Conservation (phyloP, 2,888 invertebrate species). For the Prosopocoilus inquinatus region DNA sequence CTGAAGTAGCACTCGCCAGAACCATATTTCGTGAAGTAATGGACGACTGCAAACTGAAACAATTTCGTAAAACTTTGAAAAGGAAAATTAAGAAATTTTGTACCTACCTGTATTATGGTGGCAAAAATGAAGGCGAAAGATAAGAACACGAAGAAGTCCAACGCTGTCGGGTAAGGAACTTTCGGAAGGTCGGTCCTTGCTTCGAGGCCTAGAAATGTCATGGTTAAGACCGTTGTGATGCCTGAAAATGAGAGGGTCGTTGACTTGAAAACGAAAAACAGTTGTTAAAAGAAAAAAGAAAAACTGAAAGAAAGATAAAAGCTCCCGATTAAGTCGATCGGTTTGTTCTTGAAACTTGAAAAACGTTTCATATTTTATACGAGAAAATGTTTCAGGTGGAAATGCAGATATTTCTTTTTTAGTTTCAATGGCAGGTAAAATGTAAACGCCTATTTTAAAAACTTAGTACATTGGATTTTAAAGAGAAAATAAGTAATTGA, state of each 20-base stretch:
- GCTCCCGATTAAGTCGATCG: too few species aligned
- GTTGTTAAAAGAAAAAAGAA: too few species aligned
- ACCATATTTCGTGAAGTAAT: conserved; percentile 82
- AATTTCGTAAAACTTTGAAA: conserved; percentile 1
- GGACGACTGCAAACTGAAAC: conserved; percentile 73
- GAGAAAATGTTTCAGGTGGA: too few species aligned
- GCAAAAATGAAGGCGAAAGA: conserved; percentile 80
- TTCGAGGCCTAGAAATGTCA: conserved; percentile 80
- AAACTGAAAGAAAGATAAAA: too few species aligned
- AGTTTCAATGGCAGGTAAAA: too few species aligned
- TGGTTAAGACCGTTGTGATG: conserved; percentile 79
- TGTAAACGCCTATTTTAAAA: too few species aligned
- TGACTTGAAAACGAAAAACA: not conserved
- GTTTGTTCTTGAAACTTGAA: too few species aligned
- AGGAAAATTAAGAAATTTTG: not conserved
- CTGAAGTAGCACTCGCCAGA: conserved; percentile 76
- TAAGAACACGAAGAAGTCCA: conserved; percentile 80
- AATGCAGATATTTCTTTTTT: too few species aligned
- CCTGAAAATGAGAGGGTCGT: conserved; percentile 50
- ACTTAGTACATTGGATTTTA: too few species aligned
- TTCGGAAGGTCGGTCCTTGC: conserved; percentile 79
- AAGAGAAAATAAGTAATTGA: too few species aligned
- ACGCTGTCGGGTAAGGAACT: conserved; percentile 82
- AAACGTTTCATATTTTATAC: too few species aligned
- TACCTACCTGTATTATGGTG: conserved; percentile 67